Evolutionary conservation across 1,140 invertebrate species (phyloP), one percentile per base, ranked within the genome.

Genomic region (Portunus trituberculatus): DNA sequence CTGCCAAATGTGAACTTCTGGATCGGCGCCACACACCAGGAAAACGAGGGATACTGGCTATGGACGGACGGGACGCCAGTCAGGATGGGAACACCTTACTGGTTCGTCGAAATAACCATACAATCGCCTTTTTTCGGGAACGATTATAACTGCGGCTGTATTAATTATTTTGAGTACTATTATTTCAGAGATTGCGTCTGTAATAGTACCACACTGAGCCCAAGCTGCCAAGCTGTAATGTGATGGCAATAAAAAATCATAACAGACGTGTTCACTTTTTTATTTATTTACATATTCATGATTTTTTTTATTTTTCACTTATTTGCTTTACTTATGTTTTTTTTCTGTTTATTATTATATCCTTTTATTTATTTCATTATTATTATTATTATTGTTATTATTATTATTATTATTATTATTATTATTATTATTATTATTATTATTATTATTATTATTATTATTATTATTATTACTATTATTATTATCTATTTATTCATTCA

Each of bases 1-100:
- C 45, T 31, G 88, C 52, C 52, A 20, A 59, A 59, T 2, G 25
- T 29, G 1, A 10, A 20, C 46, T 90, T 28, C 28, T 90, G 45
- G 88, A 39, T 90, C 88, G 88, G 88, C 14, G 88, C 88, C 32
- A 48, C 45, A 7, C 45, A 90, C 45, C 4, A 52, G 48, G 45
- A 1, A 25, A 4, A n/a, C 12, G 88, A 90, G 10, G 88, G 88
- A 0, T 0, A 46, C 12, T 90, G 88, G 88, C 39, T 16, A 3
- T 90, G 88, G 88, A 46, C n/a, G 16, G 88, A 48, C 45, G 32
- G 48, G 20, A 28, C 32, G 25, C 10, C 39, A 8, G 88, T 90
- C 32, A 25, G n/a, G 39, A 46, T 90, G 88, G 88, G 88, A 3
- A 90, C 88, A 10, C 88, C 88, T 0, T 90, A 20, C 88, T 90